Percentiles rank a stretch among this genome's conserved stretches.
Conservation (phyloP, 1,140 invertebrate species). For the Temnothorax curvispinosus region DNA sequence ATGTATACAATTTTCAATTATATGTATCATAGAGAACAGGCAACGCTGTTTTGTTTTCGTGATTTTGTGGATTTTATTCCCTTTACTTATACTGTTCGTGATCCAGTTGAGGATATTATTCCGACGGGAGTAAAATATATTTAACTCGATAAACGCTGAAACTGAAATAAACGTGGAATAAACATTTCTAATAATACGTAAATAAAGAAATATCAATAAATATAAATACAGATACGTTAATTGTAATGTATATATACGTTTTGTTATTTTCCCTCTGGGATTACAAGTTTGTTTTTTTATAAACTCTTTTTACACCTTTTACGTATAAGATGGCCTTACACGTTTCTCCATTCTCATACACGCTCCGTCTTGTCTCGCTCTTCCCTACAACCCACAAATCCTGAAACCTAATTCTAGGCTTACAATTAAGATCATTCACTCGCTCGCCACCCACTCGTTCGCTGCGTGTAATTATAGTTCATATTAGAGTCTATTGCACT, state of each 20-base stretch:
- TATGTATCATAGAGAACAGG: not conserved
- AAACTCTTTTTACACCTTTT: not conserved
- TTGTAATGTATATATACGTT: not conserved
- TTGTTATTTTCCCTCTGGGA: not conserved
- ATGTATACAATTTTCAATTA: constrained; percentile 22
- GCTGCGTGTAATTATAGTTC: not conserved
- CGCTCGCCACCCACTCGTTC: not conserved
- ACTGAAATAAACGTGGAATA: not conserved
- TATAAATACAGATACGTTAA: not conserved
- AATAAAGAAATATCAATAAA: not conserved
- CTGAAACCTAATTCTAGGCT: not conserved
- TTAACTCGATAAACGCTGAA: not conserved
- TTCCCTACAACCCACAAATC: not conserved
- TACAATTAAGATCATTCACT: constrained; percentile 7
- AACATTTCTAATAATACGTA: not conserved
- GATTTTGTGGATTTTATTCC: not conserved
- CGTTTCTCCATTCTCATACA: not conserved
- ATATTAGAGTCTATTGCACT: not conserved
- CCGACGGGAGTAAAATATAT: not conserved
- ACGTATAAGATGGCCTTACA: not conserved
- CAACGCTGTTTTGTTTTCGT: not conserved
- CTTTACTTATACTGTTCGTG: not conserved
- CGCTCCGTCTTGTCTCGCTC: not conserved
- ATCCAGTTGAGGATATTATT: not conserved
- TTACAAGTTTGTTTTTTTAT: not conserved